Base-by-base conservation (phyloP, 2,888 invertebrate species). In the Rhagonycha lutea region DNA sequence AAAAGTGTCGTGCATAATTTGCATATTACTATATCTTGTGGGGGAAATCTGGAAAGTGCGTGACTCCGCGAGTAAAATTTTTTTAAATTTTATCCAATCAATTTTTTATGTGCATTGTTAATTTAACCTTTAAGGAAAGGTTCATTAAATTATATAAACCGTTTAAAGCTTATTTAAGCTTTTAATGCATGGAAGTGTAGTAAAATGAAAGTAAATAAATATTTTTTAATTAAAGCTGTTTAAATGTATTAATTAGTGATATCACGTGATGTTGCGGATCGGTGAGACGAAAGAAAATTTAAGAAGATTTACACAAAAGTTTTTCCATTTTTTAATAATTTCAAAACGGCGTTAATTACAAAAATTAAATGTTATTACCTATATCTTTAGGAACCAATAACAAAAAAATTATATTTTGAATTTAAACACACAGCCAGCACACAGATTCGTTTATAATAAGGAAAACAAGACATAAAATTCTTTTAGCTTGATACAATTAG, bases 401-500 rank as follows among this genome's bases (percentile, higher is more conserved):
- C 18, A 18, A 18, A 18, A 18, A 18, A 18, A 18, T 18, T 28
- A 9, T 9, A 9, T 47, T 47, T 47, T 47, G n/a, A 47, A n/a
- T 47, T 47, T 47, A 47, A 47, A 47, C n/a, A 47, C n/a, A 18
- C 1, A 18, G 18, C n/a, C n/a, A 8, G 0, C 47, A n/a, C n/a
- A 47, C n/a, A 47, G n/a, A n/a, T 47, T n/a, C 26, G 5, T 47
- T 47, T 47, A 47, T n/a, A n/a, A 47, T 47, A 47, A 47, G n/a
- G 47, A 47, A 47, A 47, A 47, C 47, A 47, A 47, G 47, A 47
- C 47, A 47, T 47, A 47, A 47, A 47, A 47, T n/a, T 47, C 47
- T 47, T n/a, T 47, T n/a, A 73, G 68, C 68, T 77, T 71, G 68
- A 74, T 69, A 74, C 76, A 77, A 77, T 77, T 77, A 77, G 76